Evolutionary conservation across 2,888 invertebrate species (phyloP), one percentile per base, ranked within the genome.

Genomic region (Stratiomys singularior): DNA sequence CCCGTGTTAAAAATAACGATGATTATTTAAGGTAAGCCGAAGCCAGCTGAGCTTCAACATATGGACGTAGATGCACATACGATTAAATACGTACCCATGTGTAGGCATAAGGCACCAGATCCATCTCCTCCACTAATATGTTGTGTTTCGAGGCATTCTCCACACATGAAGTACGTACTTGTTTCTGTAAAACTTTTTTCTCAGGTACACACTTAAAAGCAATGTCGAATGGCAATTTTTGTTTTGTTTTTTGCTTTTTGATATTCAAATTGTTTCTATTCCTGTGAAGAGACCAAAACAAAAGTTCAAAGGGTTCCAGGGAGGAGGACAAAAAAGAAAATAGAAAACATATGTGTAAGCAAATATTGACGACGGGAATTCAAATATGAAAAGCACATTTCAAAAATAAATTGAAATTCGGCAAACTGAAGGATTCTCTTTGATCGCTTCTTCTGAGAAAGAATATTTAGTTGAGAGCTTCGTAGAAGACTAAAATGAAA

Each of bases 201-300:
- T 25, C 58, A 60, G 58, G 64, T 30, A 64, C 1, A 28, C 64
- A 28, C 64, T 28, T 64, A 30, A 28, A 64, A n/a, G 9, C 5
- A 13, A 64, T 64, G 64, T 11, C 3, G 37, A 37, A 37, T 5
- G 37, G 37, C 37, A 37, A 5, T 37, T 37, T 3, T 37, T 37
- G 3, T 37, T 37, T 5, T 9, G 28, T 25, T 64, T 64, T 64
- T 30, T 25, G 15, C 13, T 30, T 64, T 64, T 64, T 64, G 21
- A 64, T 64, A 64, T 64, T 64, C 64, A 64, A 64, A 64, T 64
- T 64, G 7, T n/a, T 64, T 27, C 18, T 18, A 60, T 64, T 25
- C 23, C 7, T 64, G 30, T 3, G 30, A 28, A 25, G 9, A 13
- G 60, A 60, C 21, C 60, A 52, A 60, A 60, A 30, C 28, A 64